Evolutionary conservation across 2,888 invertebrate genomes (phyloP), one percentile per base, ranked within the genome.

Genomic region (Cactoblastis cactorum): DNA sequence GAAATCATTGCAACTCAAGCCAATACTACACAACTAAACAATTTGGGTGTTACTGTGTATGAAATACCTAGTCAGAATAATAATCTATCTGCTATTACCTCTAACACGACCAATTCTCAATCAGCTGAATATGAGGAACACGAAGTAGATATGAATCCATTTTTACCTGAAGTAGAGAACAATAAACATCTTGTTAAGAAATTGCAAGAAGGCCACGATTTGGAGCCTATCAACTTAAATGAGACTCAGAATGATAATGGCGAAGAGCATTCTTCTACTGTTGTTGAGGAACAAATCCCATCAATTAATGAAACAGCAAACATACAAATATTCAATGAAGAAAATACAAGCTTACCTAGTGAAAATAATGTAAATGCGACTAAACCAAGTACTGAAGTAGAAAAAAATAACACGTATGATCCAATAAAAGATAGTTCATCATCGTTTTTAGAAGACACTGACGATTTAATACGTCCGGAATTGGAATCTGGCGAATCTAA

Each of bases 81-180:
- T 54, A 85, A 77, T 55, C 69, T 69, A 53, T 71, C 80, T 3
- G 60, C 69, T 33, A 47, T 63, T 45, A 54, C 65, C 35, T 54
- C 67, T 41, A 83, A 80, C 59, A 57, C 76, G 41, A 55, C 65
- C 19, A 74, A 67, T 59, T 50, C 72, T 3, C 80, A 80, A 48
- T 74, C 79, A 3, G 58, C 77, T 1, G 83, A 85, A 57, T 80
- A 82, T 43, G 84, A 79, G 45, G 86, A 87, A 50, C 86, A 86
- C 54, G 82, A 80, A 65, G 90, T 91, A 39, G 91, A 92, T 62
- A 93, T 93, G 92, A 92, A 92, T 54, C 93, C 93, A 3, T 93
- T 93, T 66, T 76, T 94, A 61, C 93, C 93, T 5, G 93, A 93
- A 66, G 83, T 91, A 14, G 92, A 93, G 71, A 92, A 90, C 57